phyloP scores from a whole-genome alignment of 2,797 vertebrate genomes.

The Paramormyrops hopkinsi region DNA sequence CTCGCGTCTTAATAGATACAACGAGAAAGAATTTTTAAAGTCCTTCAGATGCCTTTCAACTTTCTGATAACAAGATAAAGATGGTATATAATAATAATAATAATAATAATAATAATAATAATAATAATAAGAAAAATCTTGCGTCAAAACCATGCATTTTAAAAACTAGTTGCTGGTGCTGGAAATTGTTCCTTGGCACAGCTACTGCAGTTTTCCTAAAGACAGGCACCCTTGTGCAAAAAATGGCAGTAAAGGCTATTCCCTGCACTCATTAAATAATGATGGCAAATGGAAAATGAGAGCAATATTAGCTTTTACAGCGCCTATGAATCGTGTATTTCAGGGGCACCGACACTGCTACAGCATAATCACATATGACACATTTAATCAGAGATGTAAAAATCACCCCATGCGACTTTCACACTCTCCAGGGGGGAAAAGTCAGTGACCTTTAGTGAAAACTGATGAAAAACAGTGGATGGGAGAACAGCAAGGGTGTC shows the following conservation, averaged over 20 bases:
- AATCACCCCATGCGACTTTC: conserved; percentile 35
- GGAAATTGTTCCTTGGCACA: background rate
- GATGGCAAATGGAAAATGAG: conserved; percentile 53
- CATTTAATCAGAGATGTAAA: conserved; percentile 39
- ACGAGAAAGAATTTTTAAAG: background rate
- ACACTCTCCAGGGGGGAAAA: conserved; percentile 18
- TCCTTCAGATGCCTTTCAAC: background rate
- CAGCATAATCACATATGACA: background rate
- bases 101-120: background rate
- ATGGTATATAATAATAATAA: background rate
- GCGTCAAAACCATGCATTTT: background rate
- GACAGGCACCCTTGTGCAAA: background rate
- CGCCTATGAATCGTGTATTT: conserved; percentile 45
- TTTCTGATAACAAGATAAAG: background rate
- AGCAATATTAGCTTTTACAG: conserved; percentile 51
- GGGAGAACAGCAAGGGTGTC: background rate
- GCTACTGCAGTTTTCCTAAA: background rate
- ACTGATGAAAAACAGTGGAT: background rate
- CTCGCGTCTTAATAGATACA: background rate
- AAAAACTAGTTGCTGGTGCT: background rate
- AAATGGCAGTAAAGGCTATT: conserved; percentile 9
- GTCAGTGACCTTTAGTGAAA: background rate
- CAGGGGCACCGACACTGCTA: conserved; percentile 19
- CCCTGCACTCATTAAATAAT: conserved; percentile 55
- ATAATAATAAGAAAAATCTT: background rate